phyloP scores from a whole-genome alignment of 2,888 invertebrate genomes.

The Drosophila neutralis region DNA sequence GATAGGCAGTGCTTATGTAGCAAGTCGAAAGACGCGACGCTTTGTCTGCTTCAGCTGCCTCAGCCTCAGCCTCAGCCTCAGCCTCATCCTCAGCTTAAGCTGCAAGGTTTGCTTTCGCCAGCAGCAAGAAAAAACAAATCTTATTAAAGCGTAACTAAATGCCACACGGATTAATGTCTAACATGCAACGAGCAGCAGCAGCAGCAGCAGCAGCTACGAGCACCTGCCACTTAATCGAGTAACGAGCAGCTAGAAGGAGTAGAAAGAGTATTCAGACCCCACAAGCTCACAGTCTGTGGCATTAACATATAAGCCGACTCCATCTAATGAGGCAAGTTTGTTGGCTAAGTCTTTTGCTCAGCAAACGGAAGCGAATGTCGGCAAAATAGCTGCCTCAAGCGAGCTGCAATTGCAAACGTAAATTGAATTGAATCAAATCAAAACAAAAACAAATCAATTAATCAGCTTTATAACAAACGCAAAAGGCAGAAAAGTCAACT shows the following conservation, averaged over 20 bases:
- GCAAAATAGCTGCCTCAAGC: not conserved
- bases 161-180: slow-evolving; percentile 75
- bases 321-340: slow-evolving; percentile 58
- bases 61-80: not conserved
- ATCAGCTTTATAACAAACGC: slow-evolving; percentile 51
- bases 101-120: slow-evolving; percentile 49
- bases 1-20: slow-evolving; percentile 13
- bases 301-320: slow-evolving; percentile 61
- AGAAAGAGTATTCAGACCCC: slow-evolving; percentile 50
- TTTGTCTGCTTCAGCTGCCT: slow-evolving; percentile 57
- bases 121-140: slow-evolving; percentile 41
- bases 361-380: slow-evolving; percentile 21
- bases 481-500: slow-evolving; percentile 46
- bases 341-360: slow-evolving; percentile 38
- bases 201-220: slow-evolving; percentile 37
- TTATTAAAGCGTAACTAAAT: slow-evolving; percentile 79
- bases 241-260: slow-evolving; percentile 39
- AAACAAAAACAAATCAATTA: slow-evolving; percentile 69
- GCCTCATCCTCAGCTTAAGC: slow-evolving; percentile 4
- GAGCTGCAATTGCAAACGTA: slow-evolving; percentile 31
- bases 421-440: slow-evolving; percentile 47
- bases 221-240: slow-evolving; percentile 68
- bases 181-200: slow-evolving; percentile 49
- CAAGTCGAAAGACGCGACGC: slow-evolving; percentile 60
- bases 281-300: slow-evolving; percentile 32